A percentile compares a stretch with the other conserved stretches of the same genome.
phyloP scores from a whole-genome alignment of 2,113 vertebrate genomes.

The Spilogale gracilis region DNA sequence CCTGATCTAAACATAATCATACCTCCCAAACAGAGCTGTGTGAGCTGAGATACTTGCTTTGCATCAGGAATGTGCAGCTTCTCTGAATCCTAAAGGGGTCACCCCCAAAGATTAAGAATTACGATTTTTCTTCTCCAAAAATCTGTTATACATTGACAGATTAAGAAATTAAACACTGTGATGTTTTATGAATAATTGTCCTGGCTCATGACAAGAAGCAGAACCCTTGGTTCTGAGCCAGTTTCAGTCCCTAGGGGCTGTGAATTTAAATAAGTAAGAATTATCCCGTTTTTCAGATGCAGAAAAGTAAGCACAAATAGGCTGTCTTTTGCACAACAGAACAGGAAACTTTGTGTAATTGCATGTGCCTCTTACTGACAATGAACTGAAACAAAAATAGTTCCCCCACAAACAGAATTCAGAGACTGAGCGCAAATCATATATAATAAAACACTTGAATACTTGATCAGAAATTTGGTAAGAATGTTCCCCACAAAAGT shows the following conservation, averaged over 20 bases:
- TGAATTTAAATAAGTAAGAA: constrained; percentile 15
- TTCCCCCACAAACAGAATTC: neutral
- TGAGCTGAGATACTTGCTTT: neutral
- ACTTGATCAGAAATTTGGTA: neutral
- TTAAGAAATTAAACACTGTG: neutral
- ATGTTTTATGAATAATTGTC: neutral
- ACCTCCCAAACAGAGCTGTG: neutral
- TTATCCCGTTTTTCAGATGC: neutral
- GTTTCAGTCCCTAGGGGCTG: neutral
- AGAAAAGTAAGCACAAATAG: neutral
- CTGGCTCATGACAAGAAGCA: neutral
- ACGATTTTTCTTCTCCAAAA: constrained; percentile 19
- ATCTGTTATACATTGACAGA: neutral
- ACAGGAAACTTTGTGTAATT: neutral
- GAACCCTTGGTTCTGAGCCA: neutral
- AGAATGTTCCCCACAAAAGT: neutral
- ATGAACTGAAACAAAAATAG: neutral
- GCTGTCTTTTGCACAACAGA: constrained; percentile 3
- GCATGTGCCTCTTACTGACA: neutral
- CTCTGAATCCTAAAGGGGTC: neutral
- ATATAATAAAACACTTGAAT: neutral
- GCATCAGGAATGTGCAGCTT: neutral
- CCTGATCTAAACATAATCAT: neutral
- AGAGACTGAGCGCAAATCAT: neutral
- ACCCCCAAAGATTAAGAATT: constrained; percentile 21